phyloP scores from a whole-genome alignment of 2,797 vertebrate genomes.

The Lycodopsis pacificus region DNA sequence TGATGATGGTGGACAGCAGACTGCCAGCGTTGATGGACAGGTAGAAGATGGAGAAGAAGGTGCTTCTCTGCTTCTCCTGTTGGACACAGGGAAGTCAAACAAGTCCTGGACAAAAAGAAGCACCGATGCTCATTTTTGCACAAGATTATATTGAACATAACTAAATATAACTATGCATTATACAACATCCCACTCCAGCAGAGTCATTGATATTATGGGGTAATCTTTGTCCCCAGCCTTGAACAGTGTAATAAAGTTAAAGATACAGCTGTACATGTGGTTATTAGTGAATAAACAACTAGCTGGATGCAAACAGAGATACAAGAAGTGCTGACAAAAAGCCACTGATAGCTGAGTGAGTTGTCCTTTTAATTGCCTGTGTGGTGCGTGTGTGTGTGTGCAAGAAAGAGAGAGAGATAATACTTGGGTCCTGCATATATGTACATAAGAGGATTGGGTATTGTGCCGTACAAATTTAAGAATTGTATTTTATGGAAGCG shows the following conservation, averaged over 20 bases:
- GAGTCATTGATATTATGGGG: conserved; percentile 8
- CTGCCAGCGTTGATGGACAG: conserved; percentile 96
- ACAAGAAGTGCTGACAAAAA: conserved; percentile 65
- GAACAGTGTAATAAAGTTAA: conserved; percentile 49
- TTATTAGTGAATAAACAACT: conserved; percentile 67
- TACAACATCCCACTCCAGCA: neutral
- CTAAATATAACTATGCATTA: neutral
- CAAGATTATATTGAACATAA: neutral
- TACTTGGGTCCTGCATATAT: neutral
- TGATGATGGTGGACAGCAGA: conserved; percentile 93
- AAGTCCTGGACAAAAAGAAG: neutral
- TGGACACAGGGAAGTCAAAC: conserved; percentile 11
- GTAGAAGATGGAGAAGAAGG: conserved; percentile 97
- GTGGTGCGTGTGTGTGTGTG: neutral
- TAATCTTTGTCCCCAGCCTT: conserved; percentile 55
- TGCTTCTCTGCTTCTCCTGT: conserved; percentile 92
- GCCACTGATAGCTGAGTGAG: conserved; percentile 17
- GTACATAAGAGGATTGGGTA: neutral
- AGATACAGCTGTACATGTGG: neutral
- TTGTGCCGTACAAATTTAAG: too few species aligned
- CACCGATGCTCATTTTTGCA: neutral
- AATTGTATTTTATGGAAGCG: neutral
- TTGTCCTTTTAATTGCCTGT: conserved; percentile 10
- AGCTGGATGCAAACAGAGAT: conserved; percentile 42
- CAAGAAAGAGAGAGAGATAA: neutral